Conservation (phyloP, 2,888 invertebrate species). For the Lamellibrachia satsuma region DNA sequence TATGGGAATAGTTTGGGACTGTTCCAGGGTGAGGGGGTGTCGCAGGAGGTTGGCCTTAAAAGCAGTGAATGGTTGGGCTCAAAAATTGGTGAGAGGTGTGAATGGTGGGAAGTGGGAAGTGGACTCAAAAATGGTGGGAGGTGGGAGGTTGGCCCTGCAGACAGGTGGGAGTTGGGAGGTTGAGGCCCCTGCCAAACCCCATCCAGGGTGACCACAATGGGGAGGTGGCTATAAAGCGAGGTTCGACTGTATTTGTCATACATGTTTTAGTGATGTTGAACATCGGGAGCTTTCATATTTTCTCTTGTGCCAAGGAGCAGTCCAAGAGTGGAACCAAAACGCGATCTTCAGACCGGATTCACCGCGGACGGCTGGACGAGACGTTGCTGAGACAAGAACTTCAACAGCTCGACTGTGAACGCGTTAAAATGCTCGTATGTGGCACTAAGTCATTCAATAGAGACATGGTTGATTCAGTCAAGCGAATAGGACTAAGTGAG, state of each 20-base stretch:
- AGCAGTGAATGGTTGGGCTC: no score
- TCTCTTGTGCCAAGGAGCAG: constrained; percentile 21
- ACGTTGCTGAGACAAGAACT: constrained; percentile 37
- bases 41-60: no score
- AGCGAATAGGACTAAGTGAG: constrained; percentile 39
- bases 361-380: constrained; percentile 42
- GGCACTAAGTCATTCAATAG: constrained; percentile 72
- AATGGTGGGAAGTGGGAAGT: no score
- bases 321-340: not conserved
- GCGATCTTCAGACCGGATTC: constrained; percentile 51
- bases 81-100: no score
- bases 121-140: no score
- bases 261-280: not conserved
- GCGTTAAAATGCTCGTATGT: constrained; percentile 70
- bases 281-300: not conserved
- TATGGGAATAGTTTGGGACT: no score
- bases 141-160: no score
- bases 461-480: constrained; percentile 64
- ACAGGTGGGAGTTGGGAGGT: no score
- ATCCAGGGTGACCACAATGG: not conserved
- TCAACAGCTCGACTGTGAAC: constrained; percentile 23
- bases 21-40: no score
- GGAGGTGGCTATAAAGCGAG: no score
- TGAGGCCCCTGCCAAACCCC: no score
- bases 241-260: no score